Base-by-base conservation (phyloP, 23 tunicate genomes). In the Trididemnum clinides region DNA sequence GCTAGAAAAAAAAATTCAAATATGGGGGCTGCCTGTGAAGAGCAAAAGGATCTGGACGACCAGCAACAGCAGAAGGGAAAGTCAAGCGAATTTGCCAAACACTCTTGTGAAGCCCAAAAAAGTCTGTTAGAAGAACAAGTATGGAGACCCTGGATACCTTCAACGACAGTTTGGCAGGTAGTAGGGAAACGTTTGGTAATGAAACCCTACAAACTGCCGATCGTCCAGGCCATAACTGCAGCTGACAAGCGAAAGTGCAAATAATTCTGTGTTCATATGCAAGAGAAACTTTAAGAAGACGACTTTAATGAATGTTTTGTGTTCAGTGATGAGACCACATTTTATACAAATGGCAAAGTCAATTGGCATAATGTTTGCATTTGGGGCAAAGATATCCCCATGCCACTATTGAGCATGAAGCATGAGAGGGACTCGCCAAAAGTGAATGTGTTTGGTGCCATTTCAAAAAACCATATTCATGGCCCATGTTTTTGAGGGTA, bases 401-500 rank as follows among this genome's bases (percentile, higher is more conserved):
- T n/a, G n/a, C n/a, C n/a, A n/a, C n/a, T n/a, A n/a, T n/a, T n/a
- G n/a, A n/a, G n/a, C n/a, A n/a, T n/a, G n/a, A n/a, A n/a, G n/a
- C 80, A 73, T 28, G 80, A 21, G 28, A 73, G 80, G 80, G 57
- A 73, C 25, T 73, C 57, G 15, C 26, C 80, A 73, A 73, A 73
- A 73, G 80, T 73, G 80, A 73, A 36, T 73, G 80, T 73, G n/a
- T 73, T 73, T 73, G 37, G 80, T 73, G 80, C 80, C n/a, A 73
- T 73, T 38, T 73, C 80, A 27, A 73, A 73, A 29, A 73, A 73
- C n/a, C 80, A 38, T 73, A 57, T 73, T 36, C 80, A 73, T 73
- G 57, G 57, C 80, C 80, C 80, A 15, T 73, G 3, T 73, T 39
- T 73, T 73, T 39, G 57, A 73, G 6, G 80, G 15, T 2, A 73